Conservation (phyloP, 2,797 vertebrate genomes). For the Cryptoprocta ferox region DNA sequence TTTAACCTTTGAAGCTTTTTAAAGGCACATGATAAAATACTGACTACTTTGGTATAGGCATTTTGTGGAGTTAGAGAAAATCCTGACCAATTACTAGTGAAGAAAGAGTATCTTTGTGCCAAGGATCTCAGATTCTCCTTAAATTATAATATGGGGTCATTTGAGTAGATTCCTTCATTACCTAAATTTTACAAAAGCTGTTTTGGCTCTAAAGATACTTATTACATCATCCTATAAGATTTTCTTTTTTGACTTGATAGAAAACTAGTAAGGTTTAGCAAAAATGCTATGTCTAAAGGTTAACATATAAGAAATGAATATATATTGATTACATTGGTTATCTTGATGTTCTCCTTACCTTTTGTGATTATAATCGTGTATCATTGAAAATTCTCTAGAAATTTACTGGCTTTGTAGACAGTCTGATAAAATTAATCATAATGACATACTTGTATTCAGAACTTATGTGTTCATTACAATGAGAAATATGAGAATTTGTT, state of each 20-base stretch:
- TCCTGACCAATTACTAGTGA: neutral
- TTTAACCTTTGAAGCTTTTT: constrained; percentile 11
- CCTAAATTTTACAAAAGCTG: neutral
- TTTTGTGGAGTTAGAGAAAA: neutral
- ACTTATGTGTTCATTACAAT: neutral
- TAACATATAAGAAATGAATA: neutral
- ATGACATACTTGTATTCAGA: neutral
- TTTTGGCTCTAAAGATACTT: constrained; percentile 6
- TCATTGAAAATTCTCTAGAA: neutral
- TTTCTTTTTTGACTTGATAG: constrained; percentile 7
- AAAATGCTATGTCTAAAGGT: neutral
- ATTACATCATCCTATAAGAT: neutral
- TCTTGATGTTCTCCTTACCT: neutral
- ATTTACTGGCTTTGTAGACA: constrained; percentile 22
- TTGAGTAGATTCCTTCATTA: constrained; percentile 17
- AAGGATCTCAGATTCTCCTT: neutral
- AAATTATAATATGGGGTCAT: neutral
- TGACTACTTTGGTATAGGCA: neutral
- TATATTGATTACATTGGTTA: neutral
- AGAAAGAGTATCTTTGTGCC: neutral
- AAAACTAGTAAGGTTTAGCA: neutral
- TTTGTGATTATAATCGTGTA: neutral
- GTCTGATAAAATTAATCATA: constrained; percentile 2
- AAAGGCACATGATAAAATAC: neutral
- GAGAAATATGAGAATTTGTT: neutral